Percentiles rank a stretch among this genome's conserved stretches.
Evolutionary conservation across 2,113 vertebrate species (phyloP).

Genomic region (Cairina moschata): DNA sequence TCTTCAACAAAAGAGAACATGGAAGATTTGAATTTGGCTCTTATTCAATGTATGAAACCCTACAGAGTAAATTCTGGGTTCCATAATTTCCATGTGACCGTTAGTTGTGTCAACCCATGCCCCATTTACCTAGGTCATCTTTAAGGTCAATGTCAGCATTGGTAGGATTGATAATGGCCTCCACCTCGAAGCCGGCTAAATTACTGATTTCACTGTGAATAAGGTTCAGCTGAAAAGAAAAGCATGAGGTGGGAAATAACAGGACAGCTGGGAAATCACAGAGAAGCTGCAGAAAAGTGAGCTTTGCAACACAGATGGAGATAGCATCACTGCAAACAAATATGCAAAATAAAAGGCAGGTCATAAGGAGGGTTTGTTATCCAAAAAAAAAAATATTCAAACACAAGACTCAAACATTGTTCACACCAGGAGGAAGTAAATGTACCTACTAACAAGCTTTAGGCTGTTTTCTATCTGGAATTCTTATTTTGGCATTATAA

Average conservation of each 20-base stretch:
- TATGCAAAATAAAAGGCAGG: slow-evolving; percentile 74
- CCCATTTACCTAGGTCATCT: slow-evolving; percentile 98
- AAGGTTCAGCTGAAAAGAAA: slow-evolving; percentile 97
- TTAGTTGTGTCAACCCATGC: slow-evolving; percentile 81
- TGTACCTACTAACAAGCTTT: not conserved
- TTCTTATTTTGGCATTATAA: not conserved
- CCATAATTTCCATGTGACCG: slow-evolving; percentile 83
- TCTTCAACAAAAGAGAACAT: not conserved
- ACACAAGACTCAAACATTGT: slow-evolving; percentile 68
- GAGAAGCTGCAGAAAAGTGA: slow-evolving; percentile 78
- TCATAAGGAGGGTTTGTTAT: slow-evolving; percentile 37
- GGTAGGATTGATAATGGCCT: slow-evolving; percentile 99
- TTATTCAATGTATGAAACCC: not conserved
- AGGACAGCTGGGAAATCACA: slow-evolving; percentile 83
- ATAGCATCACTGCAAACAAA: slow-evolving; percentile 72
- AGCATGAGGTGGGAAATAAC: slow-evolving; percentile 85
- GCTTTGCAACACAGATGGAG: slow-evolving; percentile 77
- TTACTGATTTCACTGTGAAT: slow-evolving; percentile 99
- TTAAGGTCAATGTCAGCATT: slow-evolving; percentile 99
- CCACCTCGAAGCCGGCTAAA: slow-evolving; percentile 99
- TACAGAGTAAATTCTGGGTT: slow-evolving; percentile 77
- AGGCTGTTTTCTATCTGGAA: not conserved
- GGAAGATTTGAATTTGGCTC: slow-evolving; percentile 46
- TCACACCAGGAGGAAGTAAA: not conserved
- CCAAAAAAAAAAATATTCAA: slow-evolving; percentile 28